Percentiles rank a stretch among this genome's conserved stretches.
phyloP scores from a whole-genome alignment of 2,797 vertebrate species.

The Leptoclinus maculatus region DNA sequence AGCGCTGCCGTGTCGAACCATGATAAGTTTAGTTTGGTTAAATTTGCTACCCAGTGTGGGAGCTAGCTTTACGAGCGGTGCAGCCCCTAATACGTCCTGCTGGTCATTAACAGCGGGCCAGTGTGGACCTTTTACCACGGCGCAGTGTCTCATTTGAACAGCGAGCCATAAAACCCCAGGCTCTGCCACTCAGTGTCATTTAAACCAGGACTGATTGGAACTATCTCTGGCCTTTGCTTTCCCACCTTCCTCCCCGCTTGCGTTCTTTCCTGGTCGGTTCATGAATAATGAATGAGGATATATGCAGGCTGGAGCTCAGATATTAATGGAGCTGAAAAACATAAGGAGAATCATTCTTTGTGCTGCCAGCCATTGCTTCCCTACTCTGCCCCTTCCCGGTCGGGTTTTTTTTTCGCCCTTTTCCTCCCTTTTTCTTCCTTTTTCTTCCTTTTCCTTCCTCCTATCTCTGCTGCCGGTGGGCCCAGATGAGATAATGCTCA shows the following conservation, averaged over 20 bases:
- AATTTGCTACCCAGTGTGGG: slow-evolving; percentile 60
- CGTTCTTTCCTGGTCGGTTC: slow-evolving; percentile 68
- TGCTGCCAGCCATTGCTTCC: slow-evolving; percentile 82
- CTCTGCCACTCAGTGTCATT: slow-evolving; percentile 99
- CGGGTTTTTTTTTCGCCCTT: slow-evolving; percentile 30
- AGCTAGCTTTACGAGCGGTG: slow-evolving; percentile 78
- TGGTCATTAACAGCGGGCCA: slow-evolving; percentile 93
- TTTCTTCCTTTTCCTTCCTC: too few relatives aligned
- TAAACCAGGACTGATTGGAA: slow-evolving; percentile 98
- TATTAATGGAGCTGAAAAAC: slow-evolving; percentile 93
- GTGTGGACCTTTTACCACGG: slow-evolving; percentile 90
- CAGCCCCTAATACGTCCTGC: slow-evolving; percentile 91
- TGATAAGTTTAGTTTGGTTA: slow-evolving; percentile 51
- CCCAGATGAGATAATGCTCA: slow-evolving; percentile 42
- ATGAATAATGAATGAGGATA: slow-evolving; percentile 99
- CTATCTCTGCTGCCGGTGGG: slow-evolving; percentile 51
- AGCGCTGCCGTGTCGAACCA: slow-evolving; percentile 13
- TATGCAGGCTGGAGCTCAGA: slow-evolving; percentile 86
- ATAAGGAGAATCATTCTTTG: slow-evolving; percentile 85
- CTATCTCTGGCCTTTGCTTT: slow-evolving; percentile 93
- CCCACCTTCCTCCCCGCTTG: slow-evolving; percentile 72
- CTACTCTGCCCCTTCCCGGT: slow-evolving; percentile 63
- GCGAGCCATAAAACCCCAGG: slow-evolving; percentile 91
- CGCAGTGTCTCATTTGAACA: slow-evolving; percentile 86
- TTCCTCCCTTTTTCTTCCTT: slow-evolving; percentile 43